Percentiles rank a stretch among this genome's conserved stretches.
These are phyloP conservation scores for Drosophila carrolli DNA, from an alignment of 1,140 invertebrate species.

Conservation along the genomic window DNA sequence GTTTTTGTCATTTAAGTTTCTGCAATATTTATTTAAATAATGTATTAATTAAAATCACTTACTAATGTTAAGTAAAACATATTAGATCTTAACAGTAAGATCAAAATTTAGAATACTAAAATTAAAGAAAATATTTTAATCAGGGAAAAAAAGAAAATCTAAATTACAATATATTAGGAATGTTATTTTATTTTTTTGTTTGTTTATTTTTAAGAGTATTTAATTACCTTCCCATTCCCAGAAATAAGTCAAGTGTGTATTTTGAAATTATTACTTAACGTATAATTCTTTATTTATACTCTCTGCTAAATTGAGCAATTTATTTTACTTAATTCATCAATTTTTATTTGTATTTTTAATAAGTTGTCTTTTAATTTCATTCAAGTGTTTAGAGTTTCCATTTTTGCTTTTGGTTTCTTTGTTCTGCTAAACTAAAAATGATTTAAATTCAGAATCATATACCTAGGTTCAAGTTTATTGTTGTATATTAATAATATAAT, in stretches of 20 bases:
- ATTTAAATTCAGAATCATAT: conserved; percentile 83
- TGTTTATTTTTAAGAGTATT: too few species aligned
- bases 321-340: conserved; percentile 77
- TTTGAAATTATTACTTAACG: conserved; percentile 82
- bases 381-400: conserved; percentile 69
- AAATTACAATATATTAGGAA: too few species aligned
- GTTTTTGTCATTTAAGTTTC: too few species aligned
- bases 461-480: conserved; percentile 78
- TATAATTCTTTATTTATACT: conserved; percentile 83
- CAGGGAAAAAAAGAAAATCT: too few species aligned
- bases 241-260: conserved; percentile 10
- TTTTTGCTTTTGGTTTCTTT: conserved; percentile 34
- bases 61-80: too few species aligned
- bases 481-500: conserved; percentile 77
- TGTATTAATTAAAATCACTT: too few species aligned
- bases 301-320: conserved; percentile 83
- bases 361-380: conserved; percentile 66
- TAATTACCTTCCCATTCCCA: neutral
- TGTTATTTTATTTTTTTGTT: too few species aligned
- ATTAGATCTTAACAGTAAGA: too few species aligned
- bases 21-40: too few species aligned
- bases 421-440: conserved; percentile 75
- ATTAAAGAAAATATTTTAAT: too few species aligned
- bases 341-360: conserved; percentile 70
- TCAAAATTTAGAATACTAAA: too few species aligned